A percentile compares a stretch with the other conserved stretches of the same genome.
Evolutionary conservation across 2,113 vertebrate species (phyloP).

Genomic region (Leucopsar rothschildi): DNA sequence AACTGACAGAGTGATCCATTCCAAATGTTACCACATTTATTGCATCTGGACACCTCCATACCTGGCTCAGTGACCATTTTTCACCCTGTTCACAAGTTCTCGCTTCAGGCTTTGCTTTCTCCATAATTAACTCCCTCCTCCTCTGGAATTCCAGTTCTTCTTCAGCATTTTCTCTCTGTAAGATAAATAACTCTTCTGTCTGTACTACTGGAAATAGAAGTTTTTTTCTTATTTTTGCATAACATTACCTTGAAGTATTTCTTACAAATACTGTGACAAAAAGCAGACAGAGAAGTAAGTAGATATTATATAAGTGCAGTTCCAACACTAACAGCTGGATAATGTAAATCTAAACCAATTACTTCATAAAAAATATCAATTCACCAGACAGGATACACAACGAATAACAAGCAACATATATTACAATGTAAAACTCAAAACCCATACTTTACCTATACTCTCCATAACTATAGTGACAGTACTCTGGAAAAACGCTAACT

Average conservation of each 20-base stretch:
- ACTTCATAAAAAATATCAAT: neutral
- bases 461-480: neutral
- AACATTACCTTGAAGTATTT: neutral
- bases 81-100: constrained; percentile 74
- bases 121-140: constrained; percentile 77
- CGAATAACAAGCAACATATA: neutral
- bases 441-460: neutral
- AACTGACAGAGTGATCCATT: neutral
- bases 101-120: constrained; percentile 69
- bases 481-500: neutral
- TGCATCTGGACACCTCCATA: neutral
- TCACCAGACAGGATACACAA: neutral
- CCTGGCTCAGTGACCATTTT: constrained; percentile 72
- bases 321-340: neutral
- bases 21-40: neutral
- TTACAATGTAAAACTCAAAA: neutral
- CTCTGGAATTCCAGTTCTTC: constrained; percentile 82
- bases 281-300: neutral
- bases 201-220: neutral
- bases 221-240: neutral
- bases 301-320: neutral
- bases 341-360: neutral
- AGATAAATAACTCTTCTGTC: neutral
- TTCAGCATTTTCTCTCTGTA: constrained; percentile 64
- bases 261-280: neutral